A percentile compares a stretch with the other conserved stretches of the same genome.
Conservation (phyloP, 2,113 vertebrate species). For the Ranitomeya variabilis region DNA sequence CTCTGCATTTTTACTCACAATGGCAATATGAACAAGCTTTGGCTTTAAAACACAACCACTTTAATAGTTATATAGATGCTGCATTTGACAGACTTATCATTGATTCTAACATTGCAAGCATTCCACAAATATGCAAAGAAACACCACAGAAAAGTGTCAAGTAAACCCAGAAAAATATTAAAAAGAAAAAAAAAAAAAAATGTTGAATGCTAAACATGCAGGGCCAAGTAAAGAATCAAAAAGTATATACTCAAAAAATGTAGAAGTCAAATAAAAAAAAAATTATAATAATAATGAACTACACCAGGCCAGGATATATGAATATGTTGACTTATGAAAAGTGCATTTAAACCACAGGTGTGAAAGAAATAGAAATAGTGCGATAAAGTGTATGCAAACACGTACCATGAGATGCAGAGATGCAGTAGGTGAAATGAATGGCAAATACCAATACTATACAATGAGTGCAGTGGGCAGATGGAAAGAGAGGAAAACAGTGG, state of each 20-base stretch:
- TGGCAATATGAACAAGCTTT: too few relatives aligned
- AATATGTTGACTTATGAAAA: neutral
- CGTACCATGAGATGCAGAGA: conserved; percentile 77
- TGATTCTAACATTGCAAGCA: neutral
- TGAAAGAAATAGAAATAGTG: neutral
- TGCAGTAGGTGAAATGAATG: conserved; percentile 76
- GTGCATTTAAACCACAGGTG: neutral
- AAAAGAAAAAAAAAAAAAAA: neutral
- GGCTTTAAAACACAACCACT: too few relatives aligned
- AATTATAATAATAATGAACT: neutral
- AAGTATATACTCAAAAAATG: neutral
- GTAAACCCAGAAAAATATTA: neutral
- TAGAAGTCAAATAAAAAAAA: neutral
- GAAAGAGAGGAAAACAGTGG: conserved; percentile 67
- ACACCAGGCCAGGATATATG: neutral
- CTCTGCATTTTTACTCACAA: too few relatives aligned
- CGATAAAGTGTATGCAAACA: conserved; percentile 63
- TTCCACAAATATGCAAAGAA: neutral
- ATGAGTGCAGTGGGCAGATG: conserved; percentile 73
- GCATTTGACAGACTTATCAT: too few relatives aligned
- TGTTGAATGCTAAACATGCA: neutral
- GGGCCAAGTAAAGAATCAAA: neutral
- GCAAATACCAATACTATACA: conserved; percentile 76
- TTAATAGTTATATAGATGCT: too few relatives aligned
- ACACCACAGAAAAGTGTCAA: neutral